Percentiles rank a stretch among this genome's conserved stretches.
These are phyloP conservation scores for Nephrotoma guestfalica DNA, from an alignment of 2,888 invertebrate genomes.

Conservation along the genomic window DNA sequence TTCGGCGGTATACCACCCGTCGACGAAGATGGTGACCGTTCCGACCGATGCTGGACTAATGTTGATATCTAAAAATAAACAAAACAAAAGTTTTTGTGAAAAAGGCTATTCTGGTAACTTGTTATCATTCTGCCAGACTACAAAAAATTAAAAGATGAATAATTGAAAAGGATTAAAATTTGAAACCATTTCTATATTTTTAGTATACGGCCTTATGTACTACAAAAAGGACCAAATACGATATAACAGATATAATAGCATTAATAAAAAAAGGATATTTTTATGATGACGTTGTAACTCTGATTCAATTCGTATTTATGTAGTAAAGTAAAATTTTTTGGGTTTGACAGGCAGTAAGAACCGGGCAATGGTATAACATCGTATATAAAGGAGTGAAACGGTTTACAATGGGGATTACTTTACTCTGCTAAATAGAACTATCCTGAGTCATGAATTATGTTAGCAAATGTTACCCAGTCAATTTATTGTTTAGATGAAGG, in stretches of 20 bases:
- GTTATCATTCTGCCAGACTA: not conserved
- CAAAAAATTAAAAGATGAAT: not conserved
- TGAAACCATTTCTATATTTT: not conserved
- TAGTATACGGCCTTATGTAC: not conserved
- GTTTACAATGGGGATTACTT: not conserved
- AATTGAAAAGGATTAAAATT: not conserved
- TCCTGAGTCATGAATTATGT: not conserved
- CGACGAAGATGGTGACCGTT: conserved; percentile 23
- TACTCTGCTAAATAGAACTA: not conserved
- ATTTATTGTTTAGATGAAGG: not conserved
- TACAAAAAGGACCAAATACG: not conserved
- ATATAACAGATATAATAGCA: not conserved
- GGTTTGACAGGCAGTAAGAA: not conserved
- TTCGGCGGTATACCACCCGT: not conserved
- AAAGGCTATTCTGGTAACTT: not conserved
- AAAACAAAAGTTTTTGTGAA: not conserved
- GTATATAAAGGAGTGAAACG: not conserved
- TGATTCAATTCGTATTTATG: not conserved
- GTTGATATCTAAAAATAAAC: conserved; percentile 63
- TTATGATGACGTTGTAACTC: not conserved
- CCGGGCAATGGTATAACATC: not conserved
- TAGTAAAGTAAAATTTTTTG: not conserved
- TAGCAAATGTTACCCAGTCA: not conserved
- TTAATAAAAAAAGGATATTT: not conserved
- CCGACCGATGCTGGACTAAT: conserved; percentile 68